phyloP scores from a whole-genome alignment of 2,113 vertebrate species.

The Hippopotamus amphibius region DNA sequence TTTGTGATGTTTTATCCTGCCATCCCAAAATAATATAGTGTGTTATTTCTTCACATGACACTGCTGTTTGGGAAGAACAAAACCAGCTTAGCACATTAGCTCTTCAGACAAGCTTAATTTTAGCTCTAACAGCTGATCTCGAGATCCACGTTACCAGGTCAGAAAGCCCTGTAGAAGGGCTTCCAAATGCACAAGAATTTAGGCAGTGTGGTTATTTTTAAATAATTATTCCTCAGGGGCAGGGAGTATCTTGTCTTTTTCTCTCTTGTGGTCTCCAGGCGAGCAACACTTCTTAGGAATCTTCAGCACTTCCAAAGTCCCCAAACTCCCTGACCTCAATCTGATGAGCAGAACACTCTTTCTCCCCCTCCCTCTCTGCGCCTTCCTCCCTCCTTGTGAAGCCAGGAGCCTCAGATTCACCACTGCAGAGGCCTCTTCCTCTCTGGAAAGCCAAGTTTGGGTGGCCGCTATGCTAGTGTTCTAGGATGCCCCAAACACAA shows the following conservation, averaged over 20 bases:
- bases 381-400: not conserved
- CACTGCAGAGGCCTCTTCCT: not conserved
- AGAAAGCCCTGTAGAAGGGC: not conserved
- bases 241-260: not conserved
- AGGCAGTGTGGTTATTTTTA: not conserved
- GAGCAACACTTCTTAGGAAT: not conserved
- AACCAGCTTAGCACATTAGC: not conserved
- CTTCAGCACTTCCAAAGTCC: not conserved
- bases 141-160: not conserved
- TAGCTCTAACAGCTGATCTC: not conserved
- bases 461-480: not conserved
- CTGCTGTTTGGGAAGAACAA: not conserved
- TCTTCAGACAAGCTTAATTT: not conserved
- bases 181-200: not conserved
- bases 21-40: not conserved
- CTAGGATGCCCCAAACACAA: fast-evolving
- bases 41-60: not conserved
- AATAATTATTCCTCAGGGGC: not conserved
- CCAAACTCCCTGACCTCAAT: not conserved
- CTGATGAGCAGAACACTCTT: not conserved
- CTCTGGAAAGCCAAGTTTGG: not conserved
- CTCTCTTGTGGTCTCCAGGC: not conserved
- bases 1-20: not conserved
- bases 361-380: not conserved
- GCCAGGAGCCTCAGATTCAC: not conserved